Evolutionary conservation across 2,797 vertebrate genomes (phyloP), one percentile per base, ranked within the genome.

Genomic region (Eulemur mongoz): DNA sequence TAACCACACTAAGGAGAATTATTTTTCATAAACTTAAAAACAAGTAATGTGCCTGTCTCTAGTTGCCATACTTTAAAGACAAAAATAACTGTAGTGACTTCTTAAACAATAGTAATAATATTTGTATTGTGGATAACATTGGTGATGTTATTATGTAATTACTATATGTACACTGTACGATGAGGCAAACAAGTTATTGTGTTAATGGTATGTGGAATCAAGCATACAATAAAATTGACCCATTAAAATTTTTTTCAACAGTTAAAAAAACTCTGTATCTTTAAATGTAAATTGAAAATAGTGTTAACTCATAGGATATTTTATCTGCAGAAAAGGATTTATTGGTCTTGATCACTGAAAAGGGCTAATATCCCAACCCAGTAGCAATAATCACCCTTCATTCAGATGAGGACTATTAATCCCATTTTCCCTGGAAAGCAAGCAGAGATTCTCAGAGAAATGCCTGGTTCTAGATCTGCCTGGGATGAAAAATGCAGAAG

Each of bases 261-360:
- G 22, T 6, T 48, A 35, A 61, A 59, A 90, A 84, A 48, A 40
- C 0, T 25, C 4, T 45, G 3, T 65, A 65, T 30, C 1, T 27
- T 94, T 73, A 81, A 63, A 52, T 75, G 85, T 79, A 92, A 75
- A 73, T 78, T 82, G 7, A 87, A 91, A 84, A 5, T 70, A 75
- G 4, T 89, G 7, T 70, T 35, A 67, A 67, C 7, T 32, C 22
- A 72, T 50, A 30, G 32, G 27, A 32, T 67, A 38, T 76, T 93
- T 87, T 61, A 72, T 38, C 14, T 63, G 22, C 2, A 57, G 18
- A 70, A 93, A 81, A 52, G 4, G 6, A 30, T 86, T 81, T 50
- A 35, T 93, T 84, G 17, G 14, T 59, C 32, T 65, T 94, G 10
- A 75, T 23, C 5, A 63, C 5, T 25, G 14, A 50, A 70, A 88